Base-by-base conservation (phyloP, 2,113 vertebrate genomes). In the Sardina pilchardus region DNA sequence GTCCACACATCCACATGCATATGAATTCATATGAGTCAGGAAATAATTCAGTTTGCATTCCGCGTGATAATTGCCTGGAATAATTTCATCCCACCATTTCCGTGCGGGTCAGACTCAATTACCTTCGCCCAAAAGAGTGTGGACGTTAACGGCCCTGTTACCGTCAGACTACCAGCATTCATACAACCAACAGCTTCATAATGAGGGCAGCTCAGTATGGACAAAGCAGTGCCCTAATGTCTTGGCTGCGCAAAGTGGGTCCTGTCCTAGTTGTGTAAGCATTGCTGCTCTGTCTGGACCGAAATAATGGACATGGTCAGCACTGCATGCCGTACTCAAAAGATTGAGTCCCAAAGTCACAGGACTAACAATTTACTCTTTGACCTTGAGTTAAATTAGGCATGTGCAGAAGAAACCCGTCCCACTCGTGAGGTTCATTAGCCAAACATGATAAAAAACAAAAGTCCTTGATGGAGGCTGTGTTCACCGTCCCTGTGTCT, bases 11-110 rank as follows among this genome's bases (percentile, higher is more conserved):
- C 4, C 26, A 14, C 12, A 30, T 3, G 1, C 67, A 34, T 9
- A 75, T 36, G 67, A 30, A 75, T 75, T 75, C 30, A 75, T n/a
- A n/a, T n/a, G 16, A 56, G 50, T 21, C 19, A 0, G 67, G 10
- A 75, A 75, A 75, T 75, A 30, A 75, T 75, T 75, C 26, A 75
- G 67, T 75, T 34, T 36, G 67, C 26, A 10, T 36, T 9, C 67
- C 67, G 67, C 14, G 9, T 75, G 67, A 30, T 75, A 75, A 75
- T 75, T 75, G 67, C 67, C 67, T 75, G 67, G 67, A 75, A 75
- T 75, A 30, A 75, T 75, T 75, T 78, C 71, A 78, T 34, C 34
- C 39, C 34, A 14, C 71, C 34, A 1, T 12, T 36, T 78, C 30
- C 10, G 12, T 78, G 71, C 14, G 34, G 30, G 71, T 78, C 71